Evolutionary conservation across 2,113 vertebrate genomes (phyloP).

Genomic region (Himantopus leucocephalus): DNA sequence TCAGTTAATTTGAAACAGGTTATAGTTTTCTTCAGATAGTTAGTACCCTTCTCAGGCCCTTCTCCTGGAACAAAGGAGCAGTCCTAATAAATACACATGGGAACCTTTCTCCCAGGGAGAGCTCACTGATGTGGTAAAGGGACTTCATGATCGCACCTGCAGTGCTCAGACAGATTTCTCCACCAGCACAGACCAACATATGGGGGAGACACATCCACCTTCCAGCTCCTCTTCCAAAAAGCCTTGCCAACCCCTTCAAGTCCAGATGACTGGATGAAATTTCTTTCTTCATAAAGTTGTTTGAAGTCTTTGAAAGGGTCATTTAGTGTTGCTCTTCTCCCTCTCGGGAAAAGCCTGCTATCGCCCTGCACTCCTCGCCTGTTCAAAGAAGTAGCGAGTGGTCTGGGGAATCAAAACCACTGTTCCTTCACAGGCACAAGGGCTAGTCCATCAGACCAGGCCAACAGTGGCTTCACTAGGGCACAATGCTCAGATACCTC

Average conservation of each 20-base stretch:
- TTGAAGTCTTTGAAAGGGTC: slow-evolving; percentile 16
- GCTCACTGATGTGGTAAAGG: not conserved
- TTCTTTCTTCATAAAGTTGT: not conserved
- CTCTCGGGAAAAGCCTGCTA: not conserved
- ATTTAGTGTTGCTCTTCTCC: not conserved
- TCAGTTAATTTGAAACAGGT: slow-evolving; percentile 23
- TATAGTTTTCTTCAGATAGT: not conserved
- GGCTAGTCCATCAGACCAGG: not conserved
- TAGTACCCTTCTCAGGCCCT: not conserved
- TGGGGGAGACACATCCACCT: slow-evolving; percentile 2
- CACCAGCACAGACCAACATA: not conserved
- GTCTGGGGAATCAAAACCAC: not conserved
- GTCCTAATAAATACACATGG: not conserved
- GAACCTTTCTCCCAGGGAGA: not conserved
- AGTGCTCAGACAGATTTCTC: not conserved
- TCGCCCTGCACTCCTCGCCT: not conserved
- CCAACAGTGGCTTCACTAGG: not conserved
- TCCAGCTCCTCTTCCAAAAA: not conserved
- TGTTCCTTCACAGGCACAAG: not conserved
- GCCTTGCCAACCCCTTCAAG: not conserved
- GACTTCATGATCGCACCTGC: not conserved
- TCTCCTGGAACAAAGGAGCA: not conserved
- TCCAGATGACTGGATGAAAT: not conserved
- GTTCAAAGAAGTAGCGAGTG: not conserved
- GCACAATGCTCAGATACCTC: not conserved